These are phyloP conservation scores for Paedocypris micromegethes DNA, from an alignment of 2,797 vertebrate species.

Conservation along the genomic window DNA sequence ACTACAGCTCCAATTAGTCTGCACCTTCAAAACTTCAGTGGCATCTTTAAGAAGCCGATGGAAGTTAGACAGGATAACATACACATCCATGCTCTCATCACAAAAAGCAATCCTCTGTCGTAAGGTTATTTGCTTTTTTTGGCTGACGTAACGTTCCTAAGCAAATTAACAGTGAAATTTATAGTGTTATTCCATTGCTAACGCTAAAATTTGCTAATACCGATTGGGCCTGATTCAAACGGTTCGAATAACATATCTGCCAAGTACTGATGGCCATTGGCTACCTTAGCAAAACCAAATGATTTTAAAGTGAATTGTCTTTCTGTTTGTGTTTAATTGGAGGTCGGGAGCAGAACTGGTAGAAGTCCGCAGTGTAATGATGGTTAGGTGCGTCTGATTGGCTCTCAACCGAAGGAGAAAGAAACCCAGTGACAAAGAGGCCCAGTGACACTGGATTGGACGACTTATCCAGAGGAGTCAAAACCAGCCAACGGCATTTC, in stretches of 20 bases:
- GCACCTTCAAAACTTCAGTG: constrained; percentile 17
- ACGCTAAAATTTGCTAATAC: constrained; percentile 12
- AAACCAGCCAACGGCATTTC: constrained; percentile 22
- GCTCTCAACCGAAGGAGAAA: constrained; percentile 13
- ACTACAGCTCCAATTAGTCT: constrained; percentile 33
- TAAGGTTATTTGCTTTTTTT: not conserved
- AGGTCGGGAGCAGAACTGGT: constrained; percentile 22
- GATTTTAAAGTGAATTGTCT: constrained; percentile 32
- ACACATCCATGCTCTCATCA: too few relatives aligned
- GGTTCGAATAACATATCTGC: constrained; percentile 22
- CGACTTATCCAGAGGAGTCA: constrained; percentile 20
- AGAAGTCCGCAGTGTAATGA: constrained; percentile 28
- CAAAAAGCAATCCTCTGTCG: too few relatives aligned
- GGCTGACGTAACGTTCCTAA: constrained; percentile 10
- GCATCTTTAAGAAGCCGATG: constrained; percentile 19
- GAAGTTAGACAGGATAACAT: not conserved
- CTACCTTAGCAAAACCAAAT: constrained; percentile 10
- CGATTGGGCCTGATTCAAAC: constrained; percentile 8
- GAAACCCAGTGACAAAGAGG: constrained; percentile 18
- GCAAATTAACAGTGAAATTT: constrained; percentile 10
- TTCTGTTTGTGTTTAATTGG: constrained; percentile 47
- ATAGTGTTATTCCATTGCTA: constrained; percentile 2
- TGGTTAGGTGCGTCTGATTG: constrained; percentile 18
- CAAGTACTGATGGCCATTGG: constrained; percentile 41
- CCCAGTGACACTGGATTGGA: constrained; percentile 37